Conservation (phyloP, 2,113 vertebrate genomes). For the Caranx melampygus region DNA sequence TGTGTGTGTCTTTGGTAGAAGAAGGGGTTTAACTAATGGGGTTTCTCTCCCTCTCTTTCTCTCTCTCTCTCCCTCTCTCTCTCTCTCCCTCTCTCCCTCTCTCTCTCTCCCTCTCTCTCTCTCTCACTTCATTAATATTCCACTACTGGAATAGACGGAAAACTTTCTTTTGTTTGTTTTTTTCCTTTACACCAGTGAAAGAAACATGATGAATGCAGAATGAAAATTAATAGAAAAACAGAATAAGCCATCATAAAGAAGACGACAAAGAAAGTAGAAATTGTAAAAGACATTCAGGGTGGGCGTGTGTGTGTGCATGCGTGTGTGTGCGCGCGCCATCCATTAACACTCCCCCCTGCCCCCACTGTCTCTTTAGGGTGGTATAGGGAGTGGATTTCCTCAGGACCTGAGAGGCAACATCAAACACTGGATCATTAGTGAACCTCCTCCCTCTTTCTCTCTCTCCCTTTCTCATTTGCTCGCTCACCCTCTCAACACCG, state of each 20-base stretch:
- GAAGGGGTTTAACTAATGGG: slow-evolving; percentile 56
- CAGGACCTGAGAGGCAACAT: slow-evolving; percentile 72
- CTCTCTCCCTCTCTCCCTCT: slow-evolving; percentile 44
- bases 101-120: slow-evolving; percentile 31
- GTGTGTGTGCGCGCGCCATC: neutral
- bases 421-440: slow-evolving; percentile 77
- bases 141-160: slow-evolving; percentile 55
- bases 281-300: slow-evolving; percentile 39
- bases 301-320: neutral
- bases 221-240: slow-evolving; percentile 48
- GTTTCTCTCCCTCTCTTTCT: slow-evolving; percentile 43
- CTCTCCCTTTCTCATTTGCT: slow-evolving; percentile 36
- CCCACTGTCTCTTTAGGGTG: slow-evolving; percentile 46
- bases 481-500: slow-evolving; percentile 55
- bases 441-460: slow-evolving; percentile 53
- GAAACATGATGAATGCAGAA: slow-evolving; percentile 23
- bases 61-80: slow-evolving; percentile 31
- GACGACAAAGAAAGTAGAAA: slow-evolving; percentile 34
- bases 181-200: slow-evolving; percentile 12
- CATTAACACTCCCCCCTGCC: slow-evolving; percentile 37
- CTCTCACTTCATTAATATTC: slow-evolving; percentile 63
- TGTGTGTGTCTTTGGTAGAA: slow-evolving; percentile 46
- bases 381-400: slow-evolving; percentile 69
- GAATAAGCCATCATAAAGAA: slow-evolving; percentile 34
- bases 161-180: slow-evolving; percentile 13